phyloP scores from a whole-genome alignment of 1,140 invertebrate species.

The Drosophila funebris region DNA sequence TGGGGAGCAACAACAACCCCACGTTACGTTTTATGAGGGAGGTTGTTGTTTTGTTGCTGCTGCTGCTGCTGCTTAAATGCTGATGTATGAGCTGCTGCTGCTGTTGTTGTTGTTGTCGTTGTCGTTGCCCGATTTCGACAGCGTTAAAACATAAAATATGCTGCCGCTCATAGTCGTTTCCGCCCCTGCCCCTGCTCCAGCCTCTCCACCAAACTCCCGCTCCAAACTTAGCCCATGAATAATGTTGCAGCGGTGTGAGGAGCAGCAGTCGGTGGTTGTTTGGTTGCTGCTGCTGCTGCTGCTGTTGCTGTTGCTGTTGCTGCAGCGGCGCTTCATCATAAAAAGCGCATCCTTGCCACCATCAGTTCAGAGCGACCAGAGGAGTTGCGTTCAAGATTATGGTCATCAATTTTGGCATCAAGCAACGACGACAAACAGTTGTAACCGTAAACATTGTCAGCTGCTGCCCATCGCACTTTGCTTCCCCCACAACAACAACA shows the following conservation, averaged over 20 bases:
- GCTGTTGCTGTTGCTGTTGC: slow-evolving; percentile 36
- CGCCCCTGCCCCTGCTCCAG: slow-evolving; percentile 12
- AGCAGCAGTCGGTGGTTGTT: slow-evolving; percentile 62
- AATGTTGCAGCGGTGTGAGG: slow-evolving; percentile 64
- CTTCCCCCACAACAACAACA: slow-evolving; percentile 44
- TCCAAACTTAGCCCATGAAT: slow-evolving; percentile 61
- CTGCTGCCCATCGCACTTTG: slow-evolving; percentile 28
- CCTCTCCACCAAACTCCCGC: not conserved
- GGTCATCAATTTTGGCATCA: slow-evolving; percentile 83
- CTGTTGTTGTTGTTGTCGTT: slow-evolving; percentile 58
- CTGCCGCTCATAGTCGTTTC: slow-evolving; percentile 61
- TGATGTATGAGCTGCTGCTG: slow-evolving; percentile 69
- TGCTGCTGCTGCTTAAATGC: slow-evolving; percentile 80
- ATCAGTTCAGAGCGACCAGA: no score
- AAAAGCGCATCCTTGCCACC: slow-evolving; percentile 75
- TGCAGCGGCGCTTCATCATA: slow-evolving; percentile 74
- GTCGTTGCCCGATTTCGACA: slow-evolving; percentile 72
- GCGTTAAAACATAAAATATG: slow-evolving; percentile 83
- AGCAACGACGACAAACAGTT: slow-evolving; percentile 66
- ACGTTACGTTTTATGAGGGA: slow-evolving; percentile 34
- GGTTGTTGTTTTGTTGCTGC: slow-evolving; percentile 39
- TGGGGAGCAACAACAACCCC: slow-evolving; percentile 15
- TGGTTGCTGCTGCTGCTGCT: slow-evolving; percentile 41
- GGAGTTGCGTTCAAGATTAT: slow-evolving; percentile 73
- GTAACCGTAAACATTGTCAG: slow-evolving; percentile 75